phyloP scores from a whole-genome alignment of 2,888 invertebrate species.

The Eristalis tenax region DNA sequence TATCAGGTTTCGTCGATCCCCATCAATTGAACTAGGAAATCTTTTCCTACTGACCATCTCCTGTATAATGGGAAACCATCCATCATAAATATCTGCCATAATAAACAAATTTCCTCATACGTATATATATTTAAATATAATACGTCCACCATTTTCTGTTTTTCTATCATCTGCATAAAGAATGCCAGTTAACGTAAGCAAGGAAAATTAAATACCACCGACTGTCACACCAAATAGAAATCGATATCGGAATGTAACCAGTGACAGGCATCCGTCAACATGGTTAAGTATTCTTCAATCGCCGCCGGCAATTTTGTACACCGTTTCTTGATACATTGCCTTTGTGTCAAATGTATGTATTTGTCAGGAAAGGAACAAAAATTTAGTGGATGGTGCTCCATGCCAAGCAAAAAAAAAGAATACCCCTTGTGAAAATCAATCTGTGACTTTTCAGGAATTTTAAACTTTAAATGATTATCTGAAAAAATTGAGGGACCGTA shows the following conservation, averaged over 20 bases:
- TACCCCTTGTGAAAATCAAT: too few relatives aligned
- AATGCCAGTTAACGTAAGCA: background rate
- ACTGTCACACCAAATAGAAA: conserved; percentile 33
- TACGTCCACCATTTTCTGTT: background rate
- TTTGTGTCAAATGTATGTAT: background rate
- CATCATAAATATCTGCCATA: conserved; percentile 54
- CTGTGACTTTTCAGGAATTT: too few relatives aligned
- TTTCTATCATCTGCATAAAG: background rate
- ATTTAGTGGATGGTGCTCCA: conserved; percentile 13
- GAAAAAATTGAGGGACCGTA: too few relatives aligned
- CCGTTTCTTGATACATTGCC: background rate
- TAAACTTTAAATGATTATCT: too few relatives aligned
- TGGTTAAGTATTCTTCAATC: conserved; percentile 42
- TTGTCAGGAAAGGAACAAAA: background rate
- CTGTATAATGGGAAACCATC: conserved; percentile 11
- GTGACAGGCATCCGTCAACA: conserved; percentile 55
- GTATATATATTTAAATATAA: background rate
- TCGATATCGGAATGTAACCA: conserved; percentile 32
- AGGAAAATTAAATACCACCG: background rate
- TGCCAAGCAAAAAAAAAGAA: conserved; percentile 24
- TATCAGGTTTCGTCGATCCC: conserved; percentile 30
- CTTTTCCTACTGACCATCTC: background rate
- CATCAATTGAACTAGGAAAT: conserved; percentile 37
- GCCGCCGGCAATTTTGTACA: conserved; percentile 20
- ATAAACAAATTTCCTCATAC: conserved; percentile 23